Evolutionary conservation across 2,888 invertebrate species (phyloP), one percentile per base, ranked within the genome.

Genomic region (Chaetoderma sp.): DNA sequence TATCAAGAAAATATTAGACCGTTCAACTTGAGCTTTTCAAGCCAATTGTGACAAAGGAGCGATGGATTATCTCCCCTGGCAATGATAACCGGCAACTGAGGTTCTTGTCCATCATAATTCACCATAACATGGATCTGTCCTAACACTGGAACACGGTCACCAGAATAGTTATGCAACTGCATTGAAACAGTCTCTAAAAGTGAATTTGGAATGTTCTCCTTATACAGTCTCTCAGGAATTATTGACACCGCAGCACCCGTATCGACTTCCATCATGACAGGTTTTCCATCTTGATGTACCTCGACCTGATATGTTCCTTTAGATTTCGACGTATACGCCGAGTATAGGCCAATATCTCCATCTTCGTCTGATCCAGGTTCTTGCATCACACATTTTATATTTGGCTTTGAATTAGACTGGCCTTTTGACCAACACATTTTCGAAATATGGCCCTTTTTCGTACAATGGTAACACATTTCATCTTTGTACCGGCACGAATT

Each of bases 211-310:
- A 47, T 21, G 8, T 13, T 47, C 21, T 18, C 30, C 13, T 56
- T 63, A 18, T 25, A 50, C 13, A 27, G 27, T 25, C 27, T 6
- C 18, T 27, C 13, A 13, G 13, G 25, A 8, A 50, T 50, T 8
- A 50, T 30, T 16, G 50, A 50, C 27, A 44, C 28, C 10, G 44
- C 58, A 0, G 58, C 42, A 28, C 58, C 58, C 21, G 45, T 45
- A 39, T 71, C 72, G 2, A 74, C 25, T 61, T 74, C 71, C 71
- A 69, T 73, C 13, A 55, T 59, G 0, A 66, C 1, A 2, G 13
- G 3, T 25, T 50, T 6, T 6, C 50, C 50, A 50, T 50, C 28
- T 6, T 27, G 6, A 23, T 6, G n/a, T n/a, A n/a, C n/a, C n/a
- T n/a, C n/a, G n/a, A n/a, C n/a, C n/a, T n/a, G n/a, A n/a, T n/a